Conservation (phyloP, 2,113 vertebrate genomes). For the Sterrhoptilus dennistouni region DNA sequence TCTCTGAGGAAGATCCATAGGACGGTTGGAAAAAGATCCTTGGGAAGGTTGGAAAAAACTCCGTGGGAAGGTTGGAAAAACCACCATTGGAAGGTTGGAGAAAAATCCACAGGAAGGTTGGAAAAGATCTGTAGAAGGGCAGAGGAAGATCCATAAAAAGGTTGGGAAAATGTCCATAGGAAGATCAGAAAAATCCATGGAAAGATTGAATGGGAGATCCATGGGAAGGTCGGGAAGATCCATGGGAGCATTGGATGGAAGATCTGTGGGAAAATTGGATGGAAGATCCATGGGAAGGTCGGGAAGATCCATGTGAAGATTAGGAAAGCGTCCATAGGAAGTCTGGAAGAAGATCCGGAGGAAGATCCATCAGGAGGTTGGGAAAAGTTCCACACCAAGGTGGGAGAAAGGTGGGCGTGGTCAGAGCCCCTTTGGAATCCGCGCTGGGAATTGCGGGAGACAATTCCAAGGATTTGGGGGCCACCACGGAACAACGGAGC, state of each 20-base stretch:
- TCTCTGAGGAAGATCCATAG: not conserved
- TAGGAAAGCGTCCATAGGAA: not conserved
- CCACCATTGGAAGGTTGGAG: fast-evolving
- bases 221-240: too few relatives aligned
- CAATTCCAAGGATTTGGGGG: too few relatives aligned
- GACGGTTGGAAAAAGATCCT: fast-evolving
- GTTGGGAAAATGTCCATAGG: not conserved
- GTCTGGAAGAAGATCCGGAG: not conserved
- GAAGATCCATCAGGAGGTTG: too few relatives aligned
- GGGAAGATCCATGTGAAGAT: too few relatives aligned
- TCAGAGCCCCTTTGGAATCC: not conserved
- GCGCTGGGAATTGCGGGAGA: too few relatives aligned
- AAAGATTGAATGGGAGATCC: not conserved
- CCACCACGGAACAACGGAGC: too few relatives aligned
- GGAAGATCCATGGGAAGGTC: too few relatives aligned
- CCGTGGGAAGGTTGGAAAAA: not conserved
- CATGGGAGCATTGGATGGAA: too few relatives aligned
- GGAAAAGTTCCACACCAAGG: not conserved
- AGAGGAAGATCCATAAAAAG: not conserved
- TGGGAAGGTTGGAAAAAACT: not conserved
- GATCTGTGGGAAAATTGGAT: not conserved
- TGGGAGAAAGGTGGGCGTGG: too few relatives aligned
- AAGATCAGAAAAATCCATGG: not conserved
- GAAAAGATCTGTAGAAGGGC: too few relatives aligned
- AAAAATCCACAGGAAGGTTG: fast-evolving